phyloP scores from a whole-genome alignment of 2,113 vertebrate species.

The Gobio gobio region DNA sequence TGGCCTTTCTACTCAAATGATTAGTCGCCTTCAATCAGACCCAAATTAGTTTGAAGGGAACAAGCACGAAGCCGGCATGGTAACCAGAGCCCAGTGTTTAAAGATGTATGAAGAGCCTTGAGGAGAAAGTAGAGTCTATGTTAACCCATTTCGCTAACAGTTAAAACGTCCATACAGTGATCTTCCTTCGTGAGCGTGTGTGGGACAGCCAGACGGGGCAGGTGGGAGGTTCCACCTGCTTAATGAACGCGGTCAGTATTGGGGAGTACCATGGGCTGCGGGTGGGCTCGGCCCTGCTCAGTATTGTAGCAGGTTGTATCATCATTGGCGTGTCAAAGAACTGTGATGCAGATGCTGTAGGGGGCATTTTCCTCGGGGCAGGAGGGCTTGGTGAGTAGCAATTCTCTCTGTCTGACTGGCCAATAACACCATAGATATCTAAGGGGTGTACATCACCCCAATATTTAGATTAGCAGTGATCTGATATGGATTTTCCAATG shows the following conservation, averaged over 20 bases:
- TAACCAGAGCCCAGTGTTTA: slow-evolving; percentile 75
- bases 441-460: background rate
- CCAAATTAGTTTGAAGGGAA: slow-evolving; percentile 41
- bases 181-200: slow-evolving; percentile 26
- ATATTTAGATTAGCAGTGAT: background rate
- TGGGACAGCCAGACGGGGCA: slow-evolving; percentile 39
- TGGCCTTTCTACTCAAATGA: background rate
- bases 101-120: slow-evolving; percentile 75
- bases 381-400: slow-evolving; percentile 82
- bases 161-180: slow-evolving; percentile 30
- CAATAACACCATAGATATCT: background rate
- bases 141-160: slow-evolving; percentile 58
- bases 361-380: slow-evolving; percentile 84
- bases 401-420: background rate
- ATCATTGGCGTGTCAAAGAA: slow-evolving; percentile 84
- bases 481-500: background rate
- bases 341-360: slow-evolving; percentile 83
- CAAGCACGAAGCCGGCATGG: slow-evolving; percentile 51
- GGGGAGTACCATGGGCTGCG: slow-evolving; percentile 84
- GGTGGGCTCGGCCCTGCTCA: slow-evolving; percentile 80
- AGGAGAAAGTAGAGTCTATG: slow-evolving; percentile 63
- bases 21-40: slow-evolving; percentile 43
- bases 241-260: slow-evolving; percentile 79
- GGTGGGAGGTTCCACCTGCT: slow-evolving; percentile 65
- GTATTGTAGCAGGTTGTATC: slow-evolving; percentile 86